phyloP scores from a whole-genome alignment of 2,113 vertebrate genomes.

The Scomber japonicus region DNA sequence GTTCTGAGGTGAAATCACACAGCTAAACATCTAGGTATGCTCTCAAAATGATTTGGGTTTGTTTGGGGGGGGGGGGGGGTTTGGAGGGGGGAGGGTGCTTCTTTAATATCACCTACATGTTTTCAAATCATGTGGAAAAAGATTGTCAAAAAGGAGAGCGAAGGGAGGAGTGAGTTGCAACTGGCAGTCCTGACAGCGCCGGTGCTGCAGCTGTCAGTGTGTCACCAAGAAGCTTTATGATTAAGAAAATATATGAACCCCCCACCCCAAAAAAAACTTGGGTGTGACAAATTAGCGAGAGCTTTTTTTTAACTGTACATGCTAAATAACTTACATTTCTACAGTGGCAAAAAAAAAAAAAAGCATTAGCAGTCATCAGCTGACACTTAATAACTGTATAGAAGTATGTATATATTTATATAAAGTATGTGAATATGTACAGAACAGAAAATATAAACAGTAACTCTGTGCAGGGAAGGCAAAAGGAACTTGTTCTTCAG shows the following conservation, averaged over 20 bases:
- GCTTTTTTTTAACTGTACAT: conserved; percentile 31
- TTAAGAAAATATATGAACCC: neutral
- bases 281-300: neutral
- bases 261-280: too few species aligned
- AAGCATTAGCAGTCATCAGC: conserved; percentile 26
- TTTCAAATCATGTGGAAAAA: neutral
- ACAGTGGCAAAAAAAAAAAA: conserved; percentile 20
- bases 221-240: neutral
- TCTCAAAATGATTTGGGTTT: neutral
- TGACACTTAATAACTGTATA: conserved; percentile 33
- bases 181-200: neutral
- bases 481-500: conserved; percentile 34
- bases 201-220: neutral
- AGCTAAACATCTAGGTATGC: neutral
- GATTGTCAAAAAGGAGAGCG: conserved; percentile 2
- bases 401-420: conserved; percentile 55
- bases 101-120: neutral
- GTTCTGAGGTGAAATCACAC: neutral
- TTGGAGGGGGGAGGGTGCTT: neutral
- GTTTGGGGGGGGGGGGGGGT: too few species aligned
- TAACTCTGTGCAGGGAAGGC: conserved; percentile 30
- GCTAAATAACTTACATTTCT: conserved; percentile 57
- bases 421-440: conserved; percentile 64
- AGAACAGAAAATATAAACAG: conserved; percentile 59
- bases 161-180: neutral